phyloP scores from a whole-genome alignment of 2,113 vertebrate species.

The Riparia riparia region DNA sequence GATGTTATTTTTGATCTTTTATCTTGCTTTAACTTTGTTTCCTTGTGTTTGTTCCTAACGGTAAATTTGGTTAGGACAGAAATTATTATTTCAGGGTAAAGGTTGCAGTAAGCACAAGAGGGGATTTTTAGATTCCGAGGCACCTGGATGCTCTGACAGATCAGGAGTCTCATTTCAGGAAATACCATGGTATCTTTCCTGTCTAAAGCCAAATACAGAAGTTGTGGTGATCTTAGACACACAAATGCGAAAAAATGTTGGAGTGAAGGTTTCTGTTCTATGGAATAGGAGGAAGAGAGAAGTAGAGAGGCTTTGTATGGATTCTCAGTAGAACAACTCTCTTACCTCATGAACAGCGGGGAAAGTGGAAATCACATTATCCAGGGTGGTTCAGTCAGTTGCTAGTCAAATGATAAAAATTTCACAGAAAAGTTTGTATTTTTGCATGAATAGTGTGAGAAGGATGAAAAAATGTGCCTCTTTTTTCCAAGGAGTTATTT shows the following conservation, averaged over 20 bases:
- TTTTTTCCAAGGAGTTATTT: neutral
- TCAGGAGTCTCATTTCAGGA: neutral
- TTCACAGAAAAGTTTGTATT: neutral
- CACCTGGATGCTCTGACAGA: neutral
- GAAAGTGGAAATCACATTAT: neutral
- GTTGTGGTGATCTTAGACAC: neutral
- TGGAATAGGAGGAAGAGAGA: neutral
- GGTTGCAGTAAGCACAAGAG: neutral
- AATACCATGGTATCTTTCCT: neutral
- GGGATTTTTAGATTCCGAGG: neutral
- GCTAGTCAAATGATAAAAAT: neutral
- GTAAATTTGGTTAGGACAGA: neutral
- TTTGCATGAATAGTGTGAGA: neutral
- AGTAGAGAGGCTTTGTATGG: neutral
- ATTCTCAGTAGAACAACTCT: neutral
- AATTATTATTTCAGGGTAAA: neutral
- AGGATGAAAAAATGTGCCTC: neutral
- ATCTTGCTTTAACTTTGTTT: conserved; percentile 27
- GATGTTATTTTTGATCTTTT: conserved; percentile 64
- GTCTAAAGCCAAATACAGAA: neutral
- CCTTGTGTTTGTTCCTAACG: neutral
- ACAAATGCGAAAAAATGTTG: neutral
- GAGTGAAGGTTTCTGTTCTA: neutral
- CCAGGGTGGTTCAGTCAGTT: neutral
- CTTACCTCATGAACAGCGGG: neutral